Evolutionary conservation across 2,888 invertebrate species (phyloP).

Genomic region (Rhagonycha fulva): DNA sequence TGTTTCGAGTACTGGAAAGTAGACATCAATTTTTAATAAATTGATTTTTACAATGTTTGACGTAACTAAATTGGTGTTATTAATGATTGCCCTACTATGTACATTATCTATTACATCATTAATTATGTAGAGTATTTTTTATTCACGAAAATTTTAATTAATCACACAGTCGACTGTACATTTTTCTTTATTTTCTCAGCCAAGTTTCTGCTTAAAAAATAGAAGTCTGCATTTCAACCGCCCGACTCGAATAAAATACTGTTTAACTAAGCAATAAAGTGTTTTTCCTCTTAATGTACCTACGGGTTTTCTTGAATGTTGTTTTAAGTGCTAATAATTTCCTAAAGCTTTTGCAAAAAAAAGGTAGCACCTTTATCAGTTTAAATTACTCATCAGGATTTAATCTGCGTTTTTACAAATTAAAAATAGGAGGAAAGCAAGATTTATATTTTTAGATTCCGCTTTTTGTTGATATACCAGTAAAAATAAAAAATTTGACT

Average conservation of each 20-base stretch:
- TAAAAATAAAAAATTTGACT: too few species aligned
- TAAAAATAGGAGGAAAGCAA: background rate
- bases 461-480: too few species aligned
- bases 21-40: background rate
- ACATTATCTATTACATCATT: background rate
- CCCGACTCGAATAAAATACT: background rate
- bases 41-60: background rate
- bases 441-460: background rate
- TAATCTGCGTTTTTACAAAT: background rate
- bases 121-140: background rate
- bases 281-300: background rate
- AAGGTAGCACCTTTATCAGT: background rate
- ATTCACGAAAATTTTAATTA: background rate
- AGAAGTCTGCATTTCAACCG: background rate
- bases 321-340: background rate
- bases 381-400: background rate
- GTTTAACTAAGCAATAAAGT: background rate
- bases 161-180: background rate
- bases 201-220: background rate
- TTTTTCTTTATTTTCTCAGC: background rate
- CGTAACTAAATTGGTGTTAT: background rate
- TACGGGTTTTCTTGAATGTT: background rate
- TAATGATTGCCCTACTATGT: background rate
- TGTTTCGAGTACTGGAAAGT: background rate
- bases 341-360: background rate